Conservation (phyloP, 2,797 vertebrate genomes). For the Tokudaia tokunoshimensis region DNA sequence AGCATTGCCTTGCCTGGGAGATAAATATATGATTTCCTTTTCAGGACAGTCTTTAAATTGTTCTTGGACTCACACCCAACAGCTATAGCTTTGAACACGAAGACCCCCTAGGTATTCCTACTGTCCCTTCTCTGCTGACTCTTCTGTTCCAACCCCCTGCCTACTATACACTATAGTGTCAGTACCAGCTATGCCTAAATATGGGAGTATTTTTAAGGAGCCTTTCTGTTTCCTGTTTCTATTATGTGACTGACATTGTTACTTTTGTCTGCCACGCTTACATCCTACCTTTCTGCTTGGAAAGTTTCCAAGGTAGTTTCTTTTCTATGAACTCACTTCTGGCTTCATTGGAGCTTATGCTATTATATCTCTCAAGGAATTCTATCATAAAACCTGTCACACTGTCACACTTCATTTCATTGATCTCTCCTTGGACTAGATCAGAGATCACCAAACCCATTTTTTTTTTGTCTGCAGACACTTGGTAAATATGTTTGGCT, state of each 20-base stretch:
- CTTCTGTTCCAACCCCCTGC: neutral
- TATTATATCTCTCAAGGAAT: neutral
- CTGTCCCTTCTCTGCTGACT: neutral
- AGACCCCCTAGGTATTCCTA: neutral
- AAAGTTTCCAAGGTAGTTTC: neutral
- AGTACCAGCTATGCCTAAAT: neutral
- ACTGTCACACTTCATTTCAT: conserved; percentile 7
- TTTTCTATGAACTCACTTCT: neutral
- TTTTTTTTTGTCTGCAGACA: neutral
- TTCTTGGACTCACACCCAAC: neutral
- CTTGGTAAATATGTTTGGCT: neutral
- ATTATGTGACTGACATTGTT: neutral
- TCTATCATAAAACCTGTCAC: neutral
- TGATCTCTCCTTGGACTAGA: neutral
- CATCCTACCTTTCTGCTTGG: neutral
- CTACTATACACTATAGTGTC: neutral
- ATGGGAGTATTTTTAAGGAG: neutral
- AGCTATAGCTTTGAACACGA: neutral
- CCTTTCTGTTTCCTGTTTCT: neutral
- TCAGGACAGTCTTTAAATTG: neutral
- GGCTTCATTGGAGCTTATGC: neutral
- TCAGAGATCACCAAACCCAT: neutral
- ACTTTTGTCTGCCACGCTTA: neutral
- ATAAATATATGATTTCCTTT: neutral
- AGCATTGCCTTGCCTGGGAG: neutral